These are phyloP conservation scores for Coturnix japonica DNA, from an alignment of 2,113 vertebrate species.

Conservation along the genomic window DNA sequence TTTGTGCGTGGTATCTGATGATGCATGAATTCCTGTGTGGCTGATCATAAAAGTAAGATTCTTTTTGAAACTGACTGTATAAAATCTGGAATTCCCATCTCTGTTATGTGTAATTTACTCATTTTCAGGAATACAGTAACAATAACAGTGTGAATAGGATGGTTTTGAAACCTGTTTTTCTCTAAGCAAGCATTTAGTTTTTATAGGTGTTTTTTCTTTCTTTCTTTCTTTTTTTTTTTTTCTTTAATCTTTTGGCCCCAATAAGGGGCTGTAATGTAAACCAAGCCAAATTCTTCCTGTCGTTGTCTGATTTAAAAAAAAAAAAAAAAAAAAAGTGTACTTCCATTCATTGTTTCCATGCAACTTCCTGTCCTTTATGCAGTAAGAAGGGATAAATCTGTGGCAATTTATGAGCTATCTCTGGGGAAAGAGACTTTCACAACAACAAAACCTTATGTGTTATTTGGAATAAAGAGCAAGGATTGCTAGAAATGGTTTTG, in stretches of 20 bases:
- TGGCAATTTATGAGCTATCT: constrained; percentile 65
- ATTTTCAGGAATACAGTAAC: constrained; percentile 53
- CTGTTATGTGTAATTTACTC: constrained; percentile 65
- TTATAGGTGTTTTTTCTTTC: neutral
- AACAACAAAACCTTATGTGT: neutral
- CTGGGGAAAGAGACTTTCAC: constrained; percentile 52
- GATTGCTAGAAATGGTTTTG: neutral
- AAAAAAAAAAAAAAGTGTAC: constrained; percentile 12
- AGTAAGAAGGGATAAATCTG: constrained; percentile 62
- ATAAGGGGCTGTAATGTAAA: constrained; percentile 60
- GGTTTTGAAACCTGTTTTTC: constrained; percentile 57
- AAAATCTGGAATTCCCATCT: constrained; percentile 66
- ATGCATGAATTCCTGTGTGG: constrained; percentile 58
- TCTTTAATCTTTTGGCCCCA: constrained; percentile 33
- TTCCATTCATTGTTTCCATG: constrained; percentile 80
- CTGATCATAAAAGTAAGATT: constrained; percentile 49
- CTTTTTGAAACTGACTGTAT: constrained; percentile 58
- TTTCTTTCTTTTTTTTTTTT: neutral
- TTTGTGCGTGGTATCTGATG: constrained; percentile 19
- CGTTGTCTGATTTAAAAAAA: constrained; percentile 60
- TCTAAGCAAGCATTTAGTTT: constrained; percentile 15
- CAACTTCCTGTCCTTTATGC: constrained; percentile 75
- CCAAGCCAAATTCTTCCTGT: constrained; percentile 75
- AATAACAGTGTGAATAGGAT: constrained; percentile 7
- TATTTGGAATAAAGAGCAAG: neutral